These are phyloP conservation scores for Hesperia comma DNA, from an alignment of 2,888 invertebrate genomes.

Conservation along the genomic window DNA sequence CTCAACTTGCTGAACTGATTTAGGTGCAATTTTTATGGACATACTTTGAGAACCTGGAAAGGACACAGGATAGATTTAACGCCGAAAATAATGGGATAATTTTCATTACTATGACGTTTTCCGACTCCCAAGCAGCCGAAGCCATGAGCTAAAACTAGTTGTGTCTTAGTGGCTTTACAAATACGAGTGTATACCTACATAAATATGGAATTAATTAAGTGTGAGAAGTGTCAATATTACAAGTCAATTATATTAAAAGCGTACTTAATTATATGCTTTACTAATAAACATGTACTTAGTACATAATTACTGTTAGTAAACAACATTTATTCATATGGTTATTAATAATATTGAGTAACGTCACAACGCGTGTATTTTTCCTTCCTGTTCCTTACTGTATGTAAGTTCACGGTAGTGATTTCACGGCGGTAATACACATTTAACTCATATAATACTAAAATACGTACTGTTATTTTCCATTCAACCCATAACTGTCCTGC, in stretches of 20 bases:
- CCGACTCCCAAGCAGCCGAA: too few relatives aligned
- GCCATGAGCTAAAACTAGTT: neutral
- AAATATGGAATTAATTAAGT: neutral
- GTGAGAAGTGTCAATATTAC: neutral
- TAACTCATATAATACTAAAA: too few relatives aligned
- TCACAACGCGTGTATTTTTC: conserved; percentile 14
- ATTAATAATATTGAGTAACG: conserved; percentile 27
- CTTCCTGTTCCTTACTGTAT: conserved; percentile 23
- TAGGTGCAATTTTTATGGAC: too few relatives aligned
- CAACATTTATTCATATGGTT: conserved; percentile 8
- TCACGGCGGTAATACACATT: conserved; percentile 15
- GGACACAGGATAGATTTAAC: too few relatives aligned
- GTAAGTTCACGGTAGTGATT: conserved; percentile 21
- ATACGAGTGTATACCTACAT: too few relatives aligned
- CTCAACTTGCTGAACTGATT: too few relatives aligned
- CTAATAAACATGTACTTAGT: neutral
- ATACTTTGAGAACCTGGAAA: too few relatives aligned
- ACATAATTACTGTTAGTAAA: conserved; percentile 1
- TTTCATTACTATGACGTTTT: too few relatives aligned
- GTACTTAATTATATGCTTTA: neutral
- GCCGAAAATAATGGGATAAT: too few relatives aligned
- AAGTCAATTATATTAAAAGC: neutral
- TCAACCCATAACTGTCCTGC: too few relatives aligned
- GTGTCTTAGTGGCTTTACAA: neutral
- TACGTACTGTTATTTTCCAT: too few relatives aligned